Conservation (phyloP, 2,888 invertebrate species). For the Brachyopa scutellaris region DNA sequence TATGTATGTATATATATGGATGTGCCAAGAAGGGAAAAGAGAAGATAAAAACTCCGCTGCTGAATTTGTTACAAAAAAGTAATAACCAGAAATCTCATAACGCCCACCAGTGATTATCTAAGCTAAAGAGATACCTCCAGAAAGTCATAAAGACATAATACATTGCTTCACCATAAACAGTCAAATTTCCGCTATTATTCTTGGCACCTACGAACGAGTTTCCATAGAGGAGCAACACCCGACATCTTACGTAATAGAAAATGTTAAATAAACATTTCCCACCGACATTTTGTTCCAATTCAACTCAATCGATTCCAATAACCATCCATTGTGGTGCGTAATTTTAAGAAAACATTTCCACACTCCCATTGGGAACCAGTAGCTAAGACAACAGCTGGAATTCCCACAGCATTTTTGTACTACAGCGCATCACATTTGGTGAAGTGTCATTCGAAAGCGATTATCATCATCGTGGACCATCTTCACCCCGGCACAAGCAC, state of each 20-base stretch:
- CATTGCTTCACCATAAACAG: too few relatives aligned
- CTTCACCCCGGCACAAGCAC: constrained; percentile 44
- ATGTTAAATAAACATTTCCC: constrained; percentile 61
- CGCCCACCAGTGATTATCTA: too few relatives aligned
- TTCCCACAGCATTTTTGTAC: constrained; percentile 58
- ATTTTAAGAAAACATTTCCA: constrained; percentile 68
- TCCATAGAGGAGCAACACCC: background rate
- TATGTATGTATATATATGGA: too few relatives aligned
- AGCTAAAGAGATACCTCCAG: too few relatives aligned
- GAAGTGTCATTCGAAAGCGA: constrained; percentile 71
- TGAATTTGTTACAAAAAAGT: too few relatives aligned
- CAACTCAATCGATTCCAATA: constrained; percentile 30
- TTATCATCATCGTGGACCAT: constrained; percentile 66
- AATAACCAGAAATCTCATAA: too few relatives aligned
- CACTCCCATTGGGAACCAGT: constrained; percentile 24
- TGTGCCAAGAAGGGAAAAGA: too few relatives aligned
- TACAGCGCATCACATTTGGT: constrained; percentile 60
- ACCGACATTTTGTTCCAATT: constrained; percentile 53
- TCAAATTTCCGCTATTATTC: too few relatives aligned
- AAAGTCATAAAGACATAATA: too few relatives aligned
- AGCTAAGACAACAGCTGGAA: constrained; percentile 60
- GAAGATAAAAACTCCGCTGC: too few relatives aligned
- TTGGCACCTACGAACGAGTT: background rate
- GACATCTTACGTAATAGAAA: constrained; percentile 27
- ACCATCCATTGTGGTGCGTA: constrained; percentile 56